Percentiles rank a stretch among this genome's conserved stretches.
These are phyloP conservation scores for Todus mexicanus DNA, from an alignment of 2,797 vertebrate genomes.

Conservation along the genomic window DNA sequence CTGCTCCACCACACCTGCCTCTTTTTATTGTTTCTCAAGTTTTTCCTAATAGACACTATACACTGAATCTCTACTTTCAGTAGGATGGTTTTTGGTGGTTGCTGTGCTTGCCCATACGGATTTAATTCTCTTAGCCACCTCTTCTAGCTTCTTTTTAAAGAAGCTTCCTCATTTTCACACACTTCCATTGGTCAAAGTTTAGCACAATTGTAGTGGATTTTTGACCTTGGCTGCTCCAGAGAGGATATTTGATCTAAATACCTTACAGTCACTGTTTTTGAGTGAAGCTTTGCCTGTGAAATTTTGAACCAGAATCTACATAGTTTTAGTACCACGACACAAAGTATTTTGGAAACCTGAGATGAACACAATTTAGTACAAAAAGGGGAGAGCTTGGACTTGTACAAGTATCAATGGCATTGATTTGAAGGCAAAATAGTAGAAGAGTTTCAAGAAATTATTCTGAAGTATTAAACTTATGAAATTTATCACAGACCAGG, in stretches of 20 bases:
- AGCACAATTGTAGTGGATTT: not conserved
- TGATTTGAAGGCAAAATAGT: not conserved
- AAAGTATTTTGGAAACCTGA: not conserved
- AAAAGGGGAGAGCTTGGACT: not conserved
- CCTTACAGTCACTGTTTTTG: not conserved
- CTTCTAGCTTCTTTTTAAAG: not conserved
- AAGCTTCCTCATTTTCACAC: not conserved
- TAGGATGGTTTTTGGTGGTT: not conserved
- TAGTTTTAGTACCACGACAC: not conserved
- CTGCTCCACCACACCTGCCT: not conserved
- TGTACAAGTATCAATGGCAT: not conserved
- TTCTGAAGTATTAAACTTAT: not conserved
- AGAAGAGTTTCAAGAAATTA: not conserved
- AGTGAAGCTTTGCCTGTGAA: not conserved
- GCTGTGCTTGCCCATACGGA: not conserved
- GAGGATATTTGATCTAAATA: not conserved
- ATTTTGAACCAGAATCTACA: not conserved
- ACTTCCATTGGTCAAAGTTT: not conserved
- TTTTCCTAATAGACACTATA: not conserved
- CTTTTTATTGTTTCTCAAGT: constrained; percentile 2
- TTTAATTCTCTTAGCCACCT: not conserved
- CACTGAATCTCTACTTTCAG: not conserved
- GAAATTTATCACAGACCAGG: not conserved
- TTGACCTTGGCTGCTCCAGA: not conserved
- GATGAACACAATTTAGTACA: not conserved